Conservation (phyloP, 2,888 invertebrate species). For the Nomada lathburiana region DNA sequence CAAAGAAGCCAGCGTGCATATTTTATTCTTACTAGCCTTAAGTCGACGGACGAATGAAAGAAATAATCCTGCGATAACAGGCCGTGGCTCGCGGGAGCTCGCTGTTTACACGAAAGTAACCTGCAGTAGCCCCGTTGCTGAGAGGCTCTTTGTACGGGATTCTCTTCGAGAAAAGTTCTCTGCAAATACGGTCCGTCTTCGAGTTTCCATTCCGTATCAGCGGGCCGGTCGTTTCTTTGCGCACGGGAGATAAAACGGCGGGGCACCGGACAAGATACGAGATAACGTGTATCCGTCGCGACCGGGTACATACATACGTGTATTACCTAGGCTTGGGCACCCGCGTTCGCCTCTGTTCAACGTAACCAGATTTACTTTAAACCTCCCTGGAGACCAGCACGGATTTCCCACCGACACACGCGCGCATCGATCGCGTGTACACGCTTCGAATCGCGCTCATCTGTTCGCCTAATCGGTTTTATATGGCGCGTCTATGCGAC, state of each 20-base stretch:
- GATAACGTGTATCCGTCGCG: constrained; percentile 50
- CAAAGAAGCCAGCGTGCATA: constrained; percentile 70
- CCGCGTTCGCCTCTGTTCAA: constrained; percentile 24
- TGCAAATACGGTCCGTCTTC: constrained; percentile 64
- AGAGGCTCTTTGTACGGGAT: constrained; percentile 46
- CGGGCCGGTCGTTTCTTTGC: constrained; percentile 60
- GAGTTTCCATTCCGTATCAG: constrained; percentile 60
- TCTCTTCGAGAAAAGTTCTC: constrained; percentile 64
- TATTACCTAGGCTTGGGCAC: constrained; percentile 5
- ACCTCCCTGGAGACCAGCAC: background rate
- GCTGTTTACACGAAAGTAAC: constrained; percentile 71
- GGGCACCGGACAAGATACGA: constrained; percentile 36
- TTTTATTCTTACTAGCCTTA: constrained; percentile 80
- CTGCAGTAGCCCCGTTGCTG: constrained; percentile 51
- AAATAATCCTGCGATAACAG: constrained; percentile 75
- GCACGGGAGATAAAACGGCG: constrained; percentile 63
- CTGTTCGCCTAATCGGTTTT: too few relatives aligned
- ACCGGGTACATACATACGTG: background rate
- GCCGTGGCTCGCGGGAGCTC: constrained; percentile 33
- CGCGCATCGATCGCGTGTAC: too few relatives aligned
- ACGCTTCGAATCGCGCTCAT: too few relatives aligned
- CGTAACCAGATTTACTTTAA: constrained; percentile 42
- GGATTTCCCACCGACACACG: background rate
- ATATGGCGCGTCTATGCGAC: too few relatives aligned
- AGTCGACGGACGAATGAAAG: constrained; percentile 69